Conservation (phyloP, 2,113 vertebrate genomes). For the Crotalus horridus region DNA sequence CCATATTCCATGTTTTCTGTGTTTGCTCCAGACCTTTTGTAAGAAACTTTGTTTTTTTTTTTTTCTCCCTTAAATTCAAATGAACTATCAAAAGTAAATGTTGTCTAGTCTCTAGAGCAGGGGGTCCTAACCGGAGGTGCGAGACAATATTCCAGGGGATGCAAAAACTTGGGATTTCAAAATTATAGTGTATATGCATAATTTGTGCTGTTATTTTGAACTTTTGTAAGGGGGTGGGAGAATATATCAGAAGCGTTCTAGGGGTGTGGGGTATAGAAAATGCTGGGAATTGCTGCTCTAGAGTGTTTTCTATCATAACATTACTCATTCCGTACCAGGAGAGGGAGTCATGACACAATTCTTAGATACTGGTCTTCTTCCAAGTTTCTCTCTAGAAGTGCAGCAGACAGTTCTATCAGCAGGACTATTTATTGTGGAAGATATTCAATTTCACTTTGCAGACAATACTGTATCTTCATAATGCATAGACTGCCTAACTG, state of each 20-base stretch:
- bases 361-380: not conserved
- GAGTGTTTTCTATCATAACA: not conserved
- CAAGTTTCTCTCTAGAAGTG: not conserved
- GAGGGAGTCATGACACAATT: slow-evolving; percentile 8
- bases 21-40: not conserved
- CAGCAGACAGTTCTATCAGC: not conserved
- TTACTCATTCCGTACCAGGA: slow-evolving; percentile 4
- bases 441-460: not conserved
- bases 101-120: not conserved
- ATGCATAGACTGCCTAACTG: not conserved
- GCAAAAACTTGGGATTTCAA: too few relatives aligned
- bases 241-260: too few relatives aligned
- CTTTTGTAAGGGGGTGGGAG: too few relatives aligned
- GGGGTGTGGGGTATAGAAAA: too few relatives aligned
- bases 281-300: not conserved
- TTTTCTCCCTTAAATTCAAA: not conserved
- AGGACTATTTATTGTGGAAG: not conserved
- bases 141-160: too few relatives aligned
- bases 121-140: too few relatives aligned
- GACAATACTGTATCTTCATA: not conserved
- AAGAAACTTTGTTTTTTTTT: not conserved
- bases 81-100: not conserved
- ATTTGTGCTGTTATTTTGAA: too few relatives aligned
- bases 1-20: not conserved
- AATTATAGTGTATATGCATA: too few relatives aligned